Evolutionary conservation across 2,113 vertebrate genomes (phyloP).

Genomic region (Sterna hirundo): DNA sequence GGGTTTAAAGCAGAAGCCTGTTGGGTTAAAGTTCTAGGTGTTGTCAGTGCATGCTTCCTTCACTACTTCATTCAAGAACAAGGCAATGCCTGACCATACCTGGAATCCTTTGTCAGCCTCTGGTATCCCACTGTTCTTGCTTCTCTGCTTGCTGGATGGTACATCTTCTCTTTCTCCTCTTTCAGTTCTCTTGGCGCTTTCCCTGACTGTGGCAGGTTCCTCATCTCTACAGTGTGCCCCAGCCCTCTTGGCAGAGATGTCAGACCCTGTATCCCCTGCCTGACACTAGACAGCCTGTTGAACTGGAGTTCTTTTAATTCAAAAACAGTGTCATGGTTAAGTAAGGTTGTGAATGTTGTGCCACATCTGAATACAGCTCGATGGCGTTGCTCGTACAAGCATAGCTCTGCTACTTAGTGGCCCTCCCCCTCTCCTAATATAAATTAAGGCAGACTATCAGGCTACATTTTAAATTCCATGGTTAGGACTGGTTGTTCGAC

Average conservation of each 20-base stretch:
- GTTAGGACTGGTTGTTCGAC: background rate
- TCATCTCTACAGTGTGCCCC: background rate
- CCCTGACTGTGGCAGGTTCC: background rate
- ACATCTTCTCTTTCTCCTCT: background rate
- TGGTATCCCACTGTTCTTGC: background rate
- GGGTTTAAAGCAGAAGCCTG: background rate
- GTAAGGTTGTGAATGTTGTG: background rate
- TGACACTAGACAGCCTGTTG: background rate
- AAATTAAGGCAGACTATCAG: background rate
- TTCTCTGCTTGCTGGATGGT: background rate
- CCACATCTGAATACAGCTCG: background rate
- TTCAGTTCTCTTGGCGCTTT: background rate
- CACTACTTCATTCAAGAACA: background rate
- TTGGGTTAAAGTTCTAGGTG: background rate
- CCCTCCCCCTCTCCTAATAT: background rate
- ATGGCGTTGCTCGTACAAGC: background rate
- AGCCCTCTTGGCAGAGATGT: background rate
- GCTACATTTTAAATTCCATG: background rate
- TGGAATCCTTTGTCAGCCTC: background rate
- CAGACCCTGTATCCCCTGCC: background rate
- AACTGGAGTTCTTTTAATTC: background rate
- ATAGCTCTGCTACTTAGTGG: background rate
- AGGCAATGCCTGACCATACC: background rate
- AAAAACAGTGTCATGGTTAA: background rate
- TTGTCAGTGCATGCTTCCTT: background rate